phyloP scores from a whole-genome alignment of 2,113 vertebrate genomes.

The Macheiramphus alcinus region DNA sequence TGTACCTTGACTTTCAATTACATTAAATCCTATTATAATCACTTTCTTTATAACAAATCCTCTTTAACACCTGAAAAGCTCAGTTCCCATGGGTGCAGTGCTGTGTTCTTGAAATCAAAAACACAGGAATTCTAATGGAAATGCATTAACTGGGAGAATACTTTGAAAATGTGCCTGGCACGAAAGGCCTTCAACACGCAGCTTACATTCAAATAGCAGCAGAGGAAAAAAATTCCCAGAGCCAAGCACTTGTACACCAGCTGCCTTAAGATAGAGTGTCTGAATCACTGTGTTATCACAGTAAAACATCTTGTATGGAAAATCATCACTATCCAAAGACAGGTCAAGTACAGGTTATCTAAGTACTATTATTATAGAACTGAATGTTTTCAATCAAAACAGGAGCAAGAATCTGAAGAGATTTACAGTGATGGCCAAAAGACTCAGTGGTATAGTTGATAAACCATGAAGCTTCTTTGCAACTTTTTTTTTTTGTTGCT shows the following conservation, averaged over 20 bases:
- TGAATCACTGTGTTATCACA: conserved; percentile 67
- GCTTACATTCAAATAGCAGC: conserved; percentile 55
- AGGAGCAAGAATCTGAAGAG: conserved; percentile 33
- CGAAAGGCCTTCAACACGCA: conserved; percentile 35
- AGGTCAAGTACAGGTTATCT: conserved; percentile 65
- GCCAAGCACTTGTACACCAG: conserved; percentile 60
- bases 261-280: conserved; percentile 66
- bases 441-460: neutral
- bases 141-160: conserved; percentile 44
- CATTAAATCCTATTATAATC: conserved; percentile 78
- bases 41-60: conserved; percentile 81
- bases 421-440: conserved; percentile 12
- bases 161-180: conserved; percentile 63
- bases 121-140: conserved; percentile 66
- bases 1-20: conserved; percentile 81
- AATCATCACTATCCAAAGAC: conserved; percentile 65
- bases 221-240: conserved; percentile 51
- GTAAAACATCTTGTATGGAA: conserved; percentile 72
- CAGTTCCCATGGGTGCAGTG: conserved; percentile 65
- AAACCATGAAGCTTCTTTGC: neutral
- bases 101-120: conserved; percentile 73
- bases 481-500: neutral
- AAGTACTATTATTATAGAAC: conserved; percentile 55
- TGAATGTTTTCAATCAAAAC: conserved; percentile 57
- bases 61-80: conserved; percentile 81